Percentiles rank a stretch among this genome's conserved stretches.
phyloP scores from a whole-genome alignment of 2,888 invertebrate genomes.

The Platycheirus rosarum region DNA sequence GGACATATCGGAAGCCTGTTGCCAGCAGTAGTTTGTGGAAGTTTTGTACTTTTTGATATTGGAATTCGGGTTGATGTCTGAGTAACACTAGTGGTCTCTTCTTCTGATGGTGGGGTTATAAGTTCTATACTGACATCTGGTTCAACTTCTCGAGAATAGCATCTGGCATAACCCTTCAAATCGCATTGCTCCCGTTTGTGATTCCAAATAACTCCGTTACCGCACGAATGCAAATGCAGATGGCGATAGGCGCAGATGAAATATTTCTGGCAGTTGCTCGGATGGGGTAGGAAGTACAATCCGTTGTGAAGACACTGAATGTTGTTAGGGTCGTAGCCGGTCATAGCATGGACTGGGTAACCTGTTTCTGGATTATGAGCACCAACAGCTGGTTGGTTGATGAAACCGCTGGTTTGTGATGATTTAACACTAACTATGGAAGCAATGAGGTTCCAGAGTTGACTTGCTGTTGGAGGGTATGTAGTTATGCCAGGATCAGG shows the following conservation, averaged over 20 bases:
- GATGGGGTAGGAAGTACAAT: constrained; percentile 81
- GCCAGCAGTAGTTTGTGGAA: constrained; percentile 2
- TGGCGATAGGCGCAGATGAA: constrained; percentile 80
- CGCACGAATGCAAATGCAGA: constrained; percentile 79
- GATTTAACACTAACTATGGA: constrained; percentile 49
- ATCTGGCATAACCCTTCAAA: constrained; percentile 74
- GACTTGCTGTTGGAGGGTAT: too few relatives aligned
- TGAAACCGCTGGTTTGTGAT: background rate
- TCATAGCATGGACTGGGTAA: constrained; percentile 76
- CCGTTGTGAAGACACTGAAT: constrained; percentile 80
- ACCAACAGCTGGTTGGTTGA: constrained; percentile 74
- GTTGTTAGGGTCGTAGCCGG: constrained; percentile 77
- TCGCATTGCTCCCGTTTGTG: constrained; percentile 78
- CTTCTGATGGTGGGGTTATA: constrained; percentile 57
- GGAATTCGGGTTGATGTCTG: constrained; percentile 25
- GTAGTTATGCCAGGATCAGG: too few relatives aligned
- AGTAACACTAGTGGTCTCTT: background rate
- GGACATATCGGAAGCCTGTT: constrained; percentile 76
- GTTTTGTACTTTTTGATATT: constrained; percentile 29
- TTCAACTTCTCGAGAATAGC: constrained; percentile 72
- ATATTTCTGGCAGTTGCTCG: constrained; percentile 78
- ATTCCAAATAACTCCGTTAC: constrained; percentile 78
- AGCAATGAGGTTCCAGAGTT: constrained; percentile 34
- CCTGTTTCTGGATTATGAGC: constrained; percentile 78
- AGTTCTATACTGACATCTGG: background rate